These are phyloP conservation scores for Cacatua alba DNA, from an alignment of 2,113 vertebrate genomes.

Conservation along the genomic window DNA sequence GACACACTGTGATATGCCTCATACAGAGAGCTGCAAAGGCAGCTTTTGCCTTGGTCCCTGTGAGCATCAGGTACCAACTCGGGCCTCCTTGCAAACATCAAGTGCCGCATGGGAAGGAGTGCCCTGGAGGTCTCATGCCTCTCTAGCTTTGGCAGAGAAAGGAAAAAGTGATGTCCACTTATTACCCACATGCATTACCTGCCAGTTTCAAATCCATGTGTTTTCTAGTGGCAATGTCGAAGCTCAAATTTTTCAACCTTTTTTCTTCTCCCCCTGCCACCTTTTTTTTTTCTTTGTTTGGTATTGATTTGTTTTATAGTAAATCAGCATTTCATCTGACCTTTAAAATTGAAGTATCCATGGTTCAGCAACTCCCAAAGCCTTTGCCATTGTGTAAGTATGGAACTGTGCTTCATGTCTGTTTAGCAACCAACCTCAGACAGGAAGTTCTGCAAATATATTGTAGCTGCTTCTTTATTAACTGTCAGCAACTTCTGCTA, in stretches of 20 bases:
- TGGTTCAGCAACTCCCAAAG: slow-evolving; percentile 63
- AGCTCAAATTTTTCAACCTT: not conserved
- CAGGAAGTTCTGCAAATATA: slow-evolving; percentile 36
- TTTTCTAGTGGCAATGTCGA: not conserved
- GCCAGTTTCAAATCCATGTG: not conserved
- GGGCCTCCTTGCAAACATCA: not conserved
- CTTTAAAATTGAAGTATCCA: slow-evolving; percentile 64
- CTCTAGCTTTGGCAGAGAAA: not conserved
- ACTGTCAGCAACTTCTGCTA: not conserved
- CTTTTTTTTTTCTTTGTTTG: not conserved
- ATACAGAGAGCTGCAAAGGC: not conserved
- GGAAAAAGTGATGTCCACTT: not conserved
- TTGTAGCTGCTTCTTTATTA: slow-evolving; percentile 44
- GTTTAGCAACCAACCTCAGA: slow-evolving; percentile 9
- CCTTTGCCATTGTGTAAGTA: slow-evolving; percentile 58
- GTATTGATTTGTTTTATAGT: slow-evolving; percentile 69
- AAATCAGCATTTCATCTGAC: slow-evolving; percentile 70
- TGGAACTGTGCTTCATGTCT: not conserved
- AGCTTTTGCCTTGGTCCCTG: not conserved
- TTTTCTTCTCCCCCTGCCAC: not conserved
- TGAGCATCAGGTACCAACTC: rapidly evolving
- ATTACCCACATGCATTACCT: not conserved
- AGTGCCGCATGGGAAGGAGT: rapidly evolving
- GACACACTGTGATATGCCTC: not conserved
- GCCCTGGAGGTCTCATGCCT: not conserved